Evolutionary conservation across 2,113 vertebrate species (phyloP).

Genomic region (Cebidichthys violaceus): DNA sequence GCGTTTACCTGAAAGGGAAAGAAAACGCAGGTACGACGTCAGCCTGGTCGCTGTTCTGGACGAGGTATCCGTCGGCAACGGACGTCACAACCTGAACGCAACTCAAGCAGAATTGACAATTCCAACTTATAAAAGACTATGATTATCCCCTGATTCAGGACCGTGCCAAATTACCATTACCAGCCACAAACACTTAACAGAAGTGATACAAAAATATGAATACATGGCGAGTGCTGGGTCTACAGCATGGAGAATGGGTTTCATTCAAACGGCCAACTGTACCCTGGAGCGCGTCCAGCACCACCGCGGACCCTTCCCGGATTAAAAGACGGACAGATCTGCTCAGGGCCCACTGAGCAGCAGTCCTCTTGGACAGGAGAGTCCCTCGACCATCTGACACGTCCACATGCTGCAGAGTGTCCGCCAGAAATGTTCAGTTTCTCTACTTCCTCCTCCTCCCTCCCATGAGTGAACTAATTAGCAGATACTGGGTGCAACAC

Average conservation of each 20-base stretch:
- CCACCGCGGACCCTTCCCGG: constrained; percentile 66
- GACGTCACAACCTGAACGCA: neutral
- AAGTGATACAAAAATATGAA: constrained; percentile 33
- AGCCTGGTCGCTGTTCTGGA: neutral
- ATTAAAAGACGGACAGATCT: constrained; percentile 70
- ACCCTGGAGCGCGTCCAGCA: constrained; percentile 62
- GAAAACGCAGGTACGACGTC: neutral
- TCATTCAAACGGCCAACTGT: constrained; percentile 54
- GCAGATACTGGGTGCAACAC: neutral
- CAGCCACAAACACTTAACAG: neutral
- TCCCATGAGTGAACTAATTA: constrained; percentile 33
- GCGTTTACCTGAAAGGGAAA: constrained; percentile 90
- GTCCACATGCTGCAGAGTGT: constrained; percentile 56
- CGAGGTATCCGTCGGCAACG: neutral
- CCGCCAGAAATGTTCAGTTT: constrained; percentile 54
- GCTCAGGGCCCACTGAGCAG: constrained; percentile 66
- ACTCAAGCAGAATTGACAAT: neutral
- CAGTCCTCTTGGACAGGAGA: constrained; percentile 71
- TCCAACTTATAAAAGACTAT: neutral
- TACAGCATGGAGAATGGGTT: constrained; percentile 42
- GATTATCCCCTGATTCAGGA: neutral
- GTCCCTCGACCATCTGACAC: constrained; percentile 75
- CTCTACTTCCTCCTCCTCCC: constrained; percentile 21
- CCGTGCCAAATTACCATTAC: neutral
- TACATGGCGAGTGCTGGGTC: neutral